Evolutionary conservation across 92 coral and sea anemone genomes (phyloP), one percentile per base, ranked within the genome.

Genomic region (Epizoanthus fatuus): DNA sequence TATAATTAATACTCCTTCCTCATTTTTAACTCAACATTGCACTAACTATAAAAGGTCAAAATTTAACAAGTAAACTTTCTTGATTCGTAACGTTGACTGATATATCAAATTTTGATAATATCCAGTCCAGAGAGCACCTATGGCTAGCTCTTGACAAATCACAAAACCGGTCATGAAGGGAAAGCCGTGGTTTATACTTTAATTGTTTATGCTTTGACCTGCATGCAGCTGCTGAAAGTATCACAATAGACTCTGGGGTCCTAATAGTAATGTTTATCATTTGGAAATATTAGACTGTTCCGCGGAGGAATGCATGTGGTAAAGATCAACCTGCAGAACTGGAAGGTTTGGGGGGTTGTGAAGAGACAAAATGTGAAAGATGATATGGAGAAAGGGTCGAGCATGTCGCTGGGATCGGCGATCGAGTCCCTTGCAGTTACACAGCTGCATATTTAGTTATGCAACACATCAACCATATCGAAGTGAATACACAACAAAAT

Each of bases 151-250:
- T 49, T 49, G 53, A 49, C 53, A 49, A 49, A 47, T 9, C 9
- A 49, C 53, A 49, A 49, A 47, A 49, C 9, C 53, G 53, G 11
- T 49, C 53, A 49, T 49, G 53, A 70, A 70, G 0, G 56, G 42
- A 66, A 66, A 66, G 49, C 72, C 49, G 57, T 14, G 57, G 11
- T 47, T 39, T 70, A 56, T 70, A n/a, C n/a, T n/a, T n/a, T n/a
- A n/a, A n/a, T 70, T 70, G 75, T 70, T 70, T 70, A 45, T 45
- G 32, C 19, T 70, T 19, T 54, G 75, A 45, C 74, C 74, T 69
- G 32, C 55, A 40, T 69, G 32, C 55, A 40, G 29, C 57, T 7
- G 49, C 75, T 42, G 75, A 8, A 70, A 45, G 40, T 52, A 42
- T n/a, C 55, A 70, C 32, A 42, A 70, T 14, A 35, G 12, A 19